Evolutionary conservation across 2,113 vertebrate species (phyloP), one percentile per base, ranked within the genome.

Genomic region (Syrrhaptes paradoxus): DNA sequence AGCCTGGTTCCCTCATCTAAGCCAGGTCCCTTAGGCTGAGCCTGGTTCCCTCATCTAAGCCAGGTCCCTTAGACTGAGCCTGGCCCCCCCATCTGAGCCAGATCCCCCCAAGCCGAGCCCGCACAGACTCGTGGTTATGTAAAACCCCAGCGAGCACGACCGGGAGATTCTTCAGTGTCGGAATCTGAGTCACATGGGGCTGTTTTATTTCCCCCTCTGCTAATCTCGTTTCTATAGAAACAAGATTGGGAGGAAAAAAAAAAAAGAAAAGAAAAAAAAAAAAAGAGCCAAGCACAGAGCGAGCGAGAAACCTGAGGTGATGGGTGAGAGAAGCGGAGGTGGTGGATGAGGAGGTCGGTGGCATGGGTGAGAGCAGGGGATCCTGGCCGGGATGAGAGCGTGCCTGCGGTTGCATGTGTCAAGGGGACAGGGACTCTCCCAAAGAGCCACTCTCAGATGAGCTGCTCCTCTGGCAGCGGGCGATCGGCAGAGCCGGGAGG

Each of bases 181-280:
- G 97, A 97, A 97, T 97, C 94, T 97, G 96, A 97, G 96, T 97
- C 97, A 97, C 97, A 96, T 97, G 97, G 96, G 92, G 87, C 89
- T 95, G 96, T 94, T 97, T 97, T 95, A 97, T 97, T 97, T 90
- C 96, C 95, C 96, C 96, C 93, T 96, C 94, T 88, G 95, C 97
- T 97, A 97, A 97, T 97, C 97, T 97, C 65, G 97, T 97, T 97
- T 97, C 97, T 97, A 97, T 97, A 97, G 97, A 96, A 97, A 97
- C 97, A 97, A 96, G 97, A 97, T 97, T 97, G 96, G 75, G 87
- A 95, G 87, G 17, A n/a, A n/a, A 36, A 77, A 89, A 78, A 79
- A 87, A 90, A 83, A 72, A 75, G 59, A 71, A 83, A 75, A 4
- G 41, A 55, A 32, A 41, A 18, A 58, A 29, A 84, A 90, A 85